These are phyloP conservation scores for Aix galericulata DNA, from an alignment of 2,113 vertebrate species.

Conservation along the genomic window DNA sequence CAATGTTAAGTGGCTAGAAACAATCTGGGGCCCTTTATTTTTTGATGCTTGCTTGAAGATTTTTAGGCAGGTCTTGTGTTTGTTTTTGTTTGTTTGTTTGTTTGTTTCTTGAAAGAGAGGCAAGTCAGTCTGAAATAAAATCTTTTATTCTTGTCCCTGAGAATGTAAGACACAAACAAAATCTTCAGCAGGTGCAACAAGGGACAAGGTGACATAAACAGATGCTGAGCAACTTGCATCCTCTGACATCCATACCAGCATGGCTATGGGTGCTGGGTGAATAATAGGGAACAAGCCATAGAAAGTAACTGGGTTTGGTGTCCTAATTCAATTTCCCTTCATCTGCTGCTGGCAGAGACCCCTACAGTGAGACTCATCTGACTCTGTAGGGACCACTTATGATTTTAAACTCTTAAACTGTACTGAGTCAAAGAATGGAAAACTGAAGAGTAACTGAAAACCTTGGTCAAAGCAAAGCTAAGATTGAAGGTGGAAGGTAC, in stretches of 20 bases:
- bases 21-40: not conserved
- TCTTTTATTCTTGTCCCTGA: not conserved
- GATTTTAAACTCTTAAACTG: not conserved
- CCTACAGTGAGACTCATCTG: not conserved
- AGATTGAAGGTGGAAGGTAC: not conserved
- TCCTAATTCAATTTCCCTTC: not conserved
- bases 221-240: not conserved
- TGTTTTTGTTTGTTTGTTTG: too few relatives aligned
- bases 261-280: not conserved
- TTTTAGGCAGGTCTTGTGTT: not conserved
- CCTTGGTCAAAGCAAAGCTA: not conserved
- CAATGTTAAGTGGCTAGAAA: not conserved
- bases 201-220: not conserved
- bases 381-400: not conserved
- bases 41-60: not conserved
- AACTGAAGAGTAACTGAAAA: rapidly evolving
- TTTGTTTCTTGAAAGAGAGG: not conserved
- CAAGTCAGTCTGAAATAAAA: not conserved
- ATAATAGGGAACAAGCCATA: not conserved
- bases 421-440: not conserved
- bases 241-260: not conserved
- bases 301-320: not conserved
- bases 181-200: not conserved
- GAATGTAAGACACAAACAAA: not conserved
- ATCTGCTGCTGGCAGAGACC: not conserved